These are phyloP conservation scores for Anolis sagrei DNA, from an alignment of 2,113 vertebrate genomes.

Conservation along the genomic window DNA sequence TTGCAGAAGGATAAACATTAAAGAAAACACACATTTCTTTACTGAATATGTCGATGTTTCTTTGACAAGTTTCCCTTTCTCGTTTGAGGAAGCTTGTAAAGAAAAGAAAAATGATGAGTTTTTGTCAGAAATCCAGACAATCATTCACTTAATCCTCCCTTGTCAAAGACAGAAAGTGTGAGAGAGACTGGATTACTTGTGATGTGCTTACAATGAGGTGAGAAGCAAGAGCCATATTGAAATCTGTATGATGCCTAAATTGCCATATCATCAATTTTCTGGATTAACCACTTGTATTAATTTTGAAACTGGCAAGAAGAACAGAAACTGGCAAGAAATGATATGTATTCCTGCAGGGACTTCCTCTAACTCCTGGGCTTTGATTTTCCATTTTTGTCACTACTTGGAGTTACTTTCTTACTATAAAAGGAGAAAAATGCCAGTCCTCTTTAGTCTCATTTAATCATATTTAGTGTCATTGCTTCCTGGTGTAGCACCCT, in stretches of 20 bases:
- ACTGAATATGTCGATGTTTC: no score
- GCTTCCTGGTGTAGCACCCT: background rate
- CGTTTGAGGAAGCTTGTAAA: no score
- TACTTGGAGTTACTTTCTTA: background rate
- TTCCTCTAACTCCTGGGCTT: slow-evolving; percentile 8
- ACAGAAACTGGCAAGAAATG: background rate
- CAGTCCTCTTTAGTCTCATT: background rate
- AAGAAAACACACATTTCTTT: no score
- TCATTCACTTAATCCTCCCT: background rate
- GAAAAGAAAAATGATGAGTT: background rate
- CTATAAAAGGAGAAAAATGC: background rate
- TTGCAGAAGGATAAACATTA: no score
- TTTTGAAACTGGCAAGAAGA: slow-evolving; percentile 4
- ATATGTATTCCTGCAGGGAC: background rate
- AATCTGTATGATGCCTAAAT: background rate
- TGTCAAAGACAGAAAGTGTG: background rate
- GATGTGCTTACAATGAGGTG: background rate
- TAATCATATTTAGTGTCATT: background rate
- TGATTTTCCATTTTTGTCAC: background rate
- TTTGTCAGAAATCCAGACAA: background rate
- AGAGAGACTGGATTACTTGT: background rate
- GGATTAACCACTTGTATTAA: background rate
- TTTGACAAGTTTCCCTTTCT: no score
- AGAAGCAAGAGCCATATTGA: background rate
- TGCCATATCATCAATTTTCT: background rate